Evolutionary conservation across 1,140 invertebrate species (phyloP).

Genomic region (Protaetia brevitarsis): DNA sequence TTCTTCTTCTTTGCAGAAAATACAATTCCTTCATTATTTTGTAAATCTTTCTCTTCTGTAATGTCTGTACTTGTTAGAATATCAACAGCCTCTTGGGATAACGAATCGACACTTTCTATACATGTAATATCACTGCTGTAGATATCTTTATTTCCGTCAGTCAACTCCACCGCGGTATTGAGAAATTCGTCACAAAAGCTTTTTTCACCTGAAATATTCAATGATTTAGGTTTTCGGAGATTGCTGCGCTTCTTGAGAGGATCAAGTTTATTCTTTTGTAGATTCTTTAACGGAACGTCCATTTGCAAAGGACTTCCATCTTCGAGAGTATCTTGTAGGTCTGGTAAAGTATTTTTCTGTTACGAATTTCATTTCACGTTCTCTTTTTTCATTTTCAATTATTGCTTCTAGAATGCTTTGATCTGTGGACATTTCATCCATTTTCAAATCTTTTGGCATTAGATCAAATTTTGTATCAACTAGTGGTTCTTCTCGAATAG

Average conservation of each 20-base stretch:
- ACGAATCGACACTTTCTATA: neutral
- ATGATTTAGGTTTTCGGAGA: neutral
- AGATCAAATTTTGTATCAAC: neutral
- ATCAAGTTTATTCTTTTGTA: conserved; percentile 13
- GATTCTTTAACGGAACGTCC: neutral
- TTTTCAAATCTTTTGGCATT: conserved; percentile 4
- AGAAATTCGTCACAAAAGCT: conserved; percentile 3
- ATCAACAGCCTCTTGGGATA: neutral
- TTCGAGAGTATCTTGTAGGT: neutral
- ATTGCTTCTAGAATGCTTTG: conserved; percentile 19
- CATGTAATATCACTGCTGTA: neutral
- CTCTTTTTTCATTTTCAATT: conserved; percentile 18
- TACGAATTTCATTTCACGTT: conserved; percentile 13
- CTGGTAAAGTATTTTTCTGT: neutral
- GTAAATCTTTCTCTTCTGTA: neutral
- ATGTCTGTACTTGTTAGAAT: neutral
- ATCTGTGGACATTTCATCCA: neutral
- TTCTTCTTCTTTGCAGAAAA: neutral
- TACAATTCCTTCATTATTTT: neutral
- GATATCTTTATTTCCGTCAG: neutral
- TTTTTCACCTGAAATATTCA: neutral
- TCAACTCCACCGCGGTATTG: neutral
- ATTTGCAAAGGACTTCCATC: neutral
- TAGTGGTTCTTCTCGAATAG: neutral
- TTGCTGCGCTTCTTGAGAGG: neutral